A percentile compares a stretch with the other conserved stretches of the same genome.
phyloP scores from a whole-genome alignment of 2,797 vertebrate genomes.

The Psittacula derbiana region DNA sequence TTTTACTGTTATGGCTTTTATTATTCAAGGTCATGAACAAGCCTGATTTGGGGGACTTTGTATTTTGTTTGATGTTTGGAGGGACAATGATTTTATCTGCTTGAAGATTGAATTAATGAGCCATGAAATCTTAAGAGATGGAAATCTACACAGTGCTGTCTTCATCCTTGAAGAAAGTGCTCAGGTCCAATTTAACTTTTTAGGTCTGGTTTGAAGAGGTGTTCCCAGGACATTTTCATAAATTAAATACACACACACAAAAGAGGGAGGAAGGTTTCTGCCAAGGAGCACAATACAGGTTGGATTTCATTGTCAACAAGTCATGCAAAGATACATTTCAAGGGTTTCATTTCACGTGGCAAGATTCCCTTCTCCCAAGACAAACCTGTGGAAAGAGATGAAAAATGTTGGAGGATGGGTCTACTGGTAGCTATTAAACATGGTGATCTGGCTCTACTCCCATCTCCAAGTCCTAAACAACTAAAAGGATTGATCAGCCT shows the following conservation, averaged over 20 bases:
- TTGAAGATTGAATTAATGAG: not conserved
- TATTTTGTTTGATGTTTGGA: not conserved
- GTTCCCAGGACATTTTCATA: not conserved
- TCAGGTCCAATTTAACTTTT: not conserved
- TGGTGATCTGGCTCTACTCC: not conserved
- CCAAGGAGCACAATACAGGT: not conserved
- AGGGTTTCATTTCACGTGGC: not conserved
- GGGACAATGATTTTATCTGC: not conserved
- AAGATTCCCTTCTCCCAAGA: not conserved
- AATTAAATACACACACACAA: not conserved
- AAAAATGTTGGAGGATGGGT: not conserved
- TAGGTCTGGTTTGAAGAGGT: not conserved
- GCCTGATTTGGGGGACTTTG: not conserved
- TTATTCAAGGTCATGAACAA: not conserved
- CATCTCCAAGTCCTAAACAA: not conserved
- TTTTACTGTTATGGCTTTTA: not conserved
- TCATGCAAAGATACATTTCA: not conserved
- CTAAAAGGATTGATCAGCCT: not conserved
- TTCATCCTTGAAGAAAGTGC: not conserved
- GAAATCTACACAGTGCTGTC: not conserved
- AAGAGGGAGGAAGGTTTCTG: not conserved
- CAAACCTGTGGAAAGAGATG: not conserved
- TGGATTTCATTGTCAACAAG: conserved; percentile 6
- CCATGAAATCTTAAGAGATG: not conserved
- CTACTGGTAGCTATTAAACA: not conserved